Conservation (phyloP, 2,113 vertebrate species). For the Mobula birostris region DNA sequence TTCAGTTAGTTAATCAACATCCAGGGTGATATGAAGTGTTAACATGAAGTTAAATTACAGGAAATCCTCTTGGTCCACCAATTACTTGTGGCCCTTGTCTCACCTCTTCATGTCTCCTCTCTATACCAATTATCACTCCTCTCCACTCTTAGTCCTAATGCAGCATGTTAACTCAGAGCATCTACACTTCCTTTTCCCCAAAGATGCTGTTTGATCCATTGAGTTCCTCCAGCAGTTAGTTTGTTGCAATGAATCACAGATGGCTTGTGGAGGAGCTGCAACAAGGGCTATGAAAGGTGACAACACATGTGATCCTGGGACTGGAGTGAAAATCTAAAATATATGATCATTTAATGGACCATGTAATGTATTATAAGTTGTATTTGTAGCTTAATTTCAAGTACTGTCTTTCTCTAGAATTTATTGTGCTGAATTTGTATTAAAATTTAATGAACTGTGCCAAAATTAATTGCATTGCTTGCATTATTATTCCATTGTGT, state of each 20-base stretch:
- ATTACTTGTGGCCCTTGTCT: too few relatives aligned
- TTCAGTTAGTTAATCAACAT: too few relatives aligned
- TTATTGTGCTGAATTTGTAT: not conserved
- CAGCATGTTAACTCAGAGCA: too few relatives aligned
- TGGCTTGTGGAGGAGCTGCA: not conserved
- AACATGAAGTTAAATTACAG: too few relatives aligned
- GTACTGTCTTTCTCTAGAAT: not conserved
- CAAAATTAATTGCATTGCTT: not conserved
- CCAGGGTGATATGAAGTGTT: too few relatives aligned
- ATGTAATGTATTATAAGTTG: not conserved
- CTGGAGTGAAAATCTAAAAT: not conserved
- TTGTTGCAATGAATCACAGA: not conserved
- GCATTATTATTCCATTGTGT: not conserved
- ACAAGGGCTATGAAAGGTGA: not conserved
- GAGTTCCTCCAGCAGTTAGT: not conserved
- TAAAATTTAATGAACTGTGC: constrained; percentile 17
- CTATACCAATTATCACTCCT: too few relatives aligned
- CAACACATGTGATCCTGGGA: not conserved
- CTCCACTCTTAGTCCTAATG: too few relatives aligned
- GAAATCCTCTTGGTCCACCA: too few relatives aligned
- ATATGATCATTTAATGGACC: not conserved
- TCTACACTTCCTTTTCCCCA: too few relatives aligned
- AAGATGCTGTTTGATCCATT: too few relatives aligned
- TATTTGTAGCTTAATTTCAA: not conserved
- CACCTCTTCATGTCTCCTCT: too few relatives aligned